phyloP scores from a whole-genome alignment of 2,113 vertebrate species.

The Gulo gulo region DNA sequence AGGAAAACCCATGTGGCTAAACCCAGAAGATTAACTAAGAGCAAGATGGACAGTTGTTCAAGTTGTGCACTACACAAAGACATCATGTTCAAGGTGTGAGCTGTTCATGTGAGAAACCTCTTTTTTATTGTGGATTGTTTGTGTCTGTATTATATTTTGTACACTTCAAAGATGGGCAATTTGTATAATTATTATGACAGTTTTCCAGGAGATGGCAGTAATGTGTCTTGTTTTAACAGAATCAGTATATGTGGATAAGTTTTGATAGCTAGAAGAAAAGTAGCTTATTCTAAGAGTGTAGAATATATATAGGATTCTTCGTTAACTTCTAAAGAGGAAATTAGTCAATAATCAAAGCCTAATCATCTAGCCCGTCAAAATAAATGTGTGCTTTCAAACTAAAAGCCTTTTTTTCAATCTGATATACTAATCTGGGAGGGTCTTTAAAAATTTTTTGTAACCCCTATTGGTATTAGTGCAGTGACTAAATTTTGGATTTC shows the following conservation, averaged over 20 bases:
- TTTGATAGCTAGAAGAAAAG: background rate
- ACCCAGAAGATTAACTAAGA: background rate
- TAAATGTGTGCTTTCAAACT: background rate
- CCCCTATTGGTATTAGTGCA: background rate
- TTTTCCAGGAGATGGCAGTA: slow-evolving; percentile 36
- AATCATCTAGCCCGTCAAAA: background rate
- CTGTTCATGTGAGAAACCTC: background rate
- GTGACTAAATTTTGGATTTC: background rate
- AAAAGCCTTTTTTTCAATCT: background rate
- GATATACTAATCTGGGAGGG: background rate
- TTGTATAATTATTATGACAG: background rate
- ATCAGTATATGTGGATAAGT: background rate
- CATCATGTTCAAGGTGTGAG: background rate
- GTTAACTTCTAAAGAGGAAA: background rate
- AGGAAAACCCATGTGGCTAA: background rate
- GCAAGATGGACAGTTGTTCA: background rate
- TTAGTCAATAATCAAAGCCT: background rate
- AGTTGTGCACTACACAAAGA: background rate
- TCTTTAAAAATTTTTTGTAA: background rate
- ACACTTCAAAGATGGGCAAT: background rate
- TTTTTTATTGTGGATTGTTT: background rate
- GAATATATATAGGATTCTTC: background rate
- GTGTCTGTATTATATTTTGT: background rate
- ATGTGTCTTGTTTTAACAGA: background rate
- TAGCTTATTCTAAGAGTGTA: background rate